Percentiles rank a stretch among this genome's conserved stretches.
These are phyloP conservation scores for Sparus aurata DNA, from an alignment of 2,797 vertebrate species.

Conservation along the genomic window DNA sequence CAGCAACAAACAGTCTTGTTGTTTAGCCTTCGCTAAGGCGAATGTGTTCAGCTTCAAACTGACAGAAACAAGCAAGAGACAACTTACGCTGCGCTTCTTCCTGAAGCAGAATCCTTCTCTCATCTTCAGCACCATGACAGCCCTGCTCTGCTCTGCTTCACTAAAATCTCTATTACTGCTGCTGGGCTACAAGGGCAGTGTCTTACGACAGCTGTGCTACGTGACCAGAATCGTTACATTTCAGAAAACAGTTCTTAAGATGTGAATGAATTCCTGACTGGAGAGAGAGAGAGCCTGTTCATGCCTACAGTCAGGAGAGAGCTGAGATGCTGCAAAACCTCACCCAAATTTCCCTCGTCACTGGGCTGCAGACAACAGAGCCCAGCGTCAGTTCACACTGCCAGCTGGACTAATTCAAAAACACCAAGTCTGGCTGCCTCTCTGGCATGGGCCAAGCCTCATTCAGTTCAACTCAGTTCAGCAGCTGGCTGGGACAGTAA, in stretches of 20 bases:
- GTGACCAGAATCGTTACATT: constrained; percentile 22
- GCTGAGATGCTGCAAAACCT: constrained; percentile 58
- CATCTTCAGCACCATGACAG: constrained; percentile 54
- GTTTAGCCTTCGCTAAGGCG: too few species aligned
- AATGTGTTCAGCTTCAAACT: not conserved
- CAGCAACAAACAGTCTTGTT: not conserved
- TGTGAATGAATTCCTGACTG: constrained; percentile 5
- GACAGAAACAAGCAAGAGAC: constrained; percentile 16
- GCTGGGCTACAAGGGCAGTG: not conserved
- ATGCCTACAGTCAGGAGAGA: constrained; percentile 33
- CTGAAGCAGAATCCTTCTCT: constrained; percentile 43
- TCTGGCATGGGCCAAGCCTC: constrained; percentile 27
- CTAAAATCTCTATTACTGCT: constrained; percentile 17
- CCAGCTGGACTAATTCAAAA: constrained; percentile 55
- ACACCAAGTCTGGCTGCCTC: constrained; percentile 37
- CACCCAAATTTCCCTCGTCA: constrained; percentile 49
- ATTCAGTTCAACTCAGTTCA: constrained; percentile 49
- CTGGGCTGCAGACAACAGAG: constrained; percentile 49
- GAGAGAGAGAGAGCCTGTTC: constrained; percentile 30
- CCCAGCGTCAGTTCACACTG: constrained; percentile 27
- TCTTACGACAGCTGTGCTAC: constrained; percentile 5
- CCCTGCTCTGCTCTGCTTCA: constrained; percentile 32
- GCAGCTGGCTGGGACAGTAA: constrained; percentile 37
- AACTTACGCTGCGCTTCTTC: constrained; percentile 58
- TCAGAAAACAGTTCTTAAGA: not conserved